A percentile compares a stretch with the other conserved stretches of the same genome.
Evolutionary conservation across 2,113 vertebrate species (phyloP).

Genomic region (Orcinus orca): DNA sequence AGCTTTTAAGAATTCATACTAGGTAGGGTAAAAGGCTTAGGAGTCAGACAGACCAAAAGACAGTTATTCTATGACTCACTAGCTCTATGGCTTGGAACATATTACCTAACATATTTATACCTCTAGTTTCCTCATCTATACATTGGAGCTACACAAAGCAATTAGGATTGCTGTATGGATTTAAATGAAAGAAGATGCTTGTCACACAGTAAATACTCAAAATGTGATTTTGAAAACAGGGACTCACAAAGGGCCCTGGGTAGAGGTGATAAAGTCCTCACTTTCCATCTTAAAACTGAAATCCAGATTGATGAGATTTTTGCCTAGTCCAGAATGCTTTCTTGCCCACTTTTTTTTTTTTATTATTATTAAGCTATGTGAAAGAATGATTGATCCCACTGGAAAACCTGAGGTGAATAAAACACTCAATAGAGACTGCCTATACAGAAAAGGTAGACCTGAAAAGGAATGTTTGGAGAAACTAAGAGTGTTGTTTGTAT

Average conservation of each 20-base stretch:
- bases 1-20: neutral
- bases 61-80: neutral
- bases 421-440: neutral
- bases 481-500: neutral
- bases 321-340: neutral
- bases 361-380: neutral
- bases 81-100: neutral
- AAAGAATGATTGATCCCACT: neutral
- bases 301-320: neutral
- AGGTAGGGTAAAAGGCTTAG: neutral
- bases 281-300: slow-evolving; percentile 14
- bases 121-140: neutral
- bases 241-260: neutral
- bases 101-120: neutral
- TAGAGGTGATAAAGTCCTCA: neutral
- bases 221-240: neutral
- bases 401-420: neutral
- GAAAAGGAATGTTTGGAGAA: neutral
- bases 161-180: neutral
- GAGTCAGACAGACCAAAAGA: neutral
- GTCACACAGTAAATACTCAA: neutral
- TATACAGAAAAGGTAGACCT: neutral
- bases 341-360: neutral
- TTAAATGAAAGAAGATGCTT: neutral
- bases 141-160: neutral